Conservation (phyloP, 1,140 invertebrate species). For the Bombus affinis region DNA sequence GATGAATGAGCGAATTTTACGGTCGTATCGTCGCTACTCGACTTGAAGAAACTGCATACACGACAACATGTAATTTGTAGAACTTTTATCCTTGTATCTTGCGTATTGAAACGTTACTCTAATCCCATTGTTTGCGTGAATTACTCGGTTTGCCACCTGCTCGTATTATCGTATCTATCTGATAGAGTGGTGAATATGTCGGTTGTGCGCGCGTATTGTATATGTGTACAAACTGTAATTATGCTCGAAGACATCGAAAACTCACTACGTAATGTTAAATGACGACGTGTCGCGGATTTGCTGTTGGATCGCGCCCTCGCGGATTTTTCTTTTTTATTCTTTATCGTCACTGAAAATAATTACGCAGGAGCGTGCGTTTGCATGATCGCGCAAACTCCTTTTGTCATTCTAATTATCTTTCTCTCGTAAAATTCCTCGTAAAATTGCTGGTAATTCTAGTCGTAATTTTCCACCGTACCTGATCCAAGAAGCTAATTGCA, state of each 20-base stretch:
- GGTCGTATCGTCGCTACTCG: constrained; percentile 78
- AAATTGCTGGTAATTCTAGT: neutral
- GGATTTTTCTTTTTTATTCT: neutral
- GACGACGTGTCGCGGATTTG: constrained; percentile 78
- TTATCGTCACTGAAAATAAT: constrained; percentile 3
- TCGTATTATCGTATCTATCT: constrained; percentile 63
- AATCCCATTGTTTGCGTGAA: constrained; percentile 28
- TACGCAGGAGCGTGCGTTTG: neutral
- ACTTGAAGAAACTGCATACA: constrained; percentile 81
- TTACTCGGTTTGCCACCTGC: constrained; percentile 29
- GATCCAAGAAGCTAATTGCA: neutral
- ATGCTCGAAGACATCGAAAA: constrained; percentile 83
- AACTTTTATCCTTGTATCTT: constrained; percentile 61
- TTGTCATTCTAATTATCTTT: neutral
- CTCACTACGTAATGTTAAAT: constrained; percentile 81
- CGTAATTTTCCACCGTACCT: neutral
- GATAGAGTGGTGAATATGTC: constrained; percentile 73
- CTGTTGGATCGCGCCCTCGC: constrained; percentile 27
- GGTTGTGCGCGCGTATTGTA: constrained; percentile 79
- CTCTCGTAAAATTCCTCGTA: neutral
- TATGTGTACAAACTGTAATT: constrained; percentile 81
- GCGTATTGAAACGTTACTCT: constrained; percentile 41
- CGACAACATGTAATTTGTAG: constrained; percentile 79
- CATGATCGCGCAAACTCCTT: constrained; percentile 6
- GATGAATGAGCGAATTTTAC: constrained; percentile 78